phyloP scores from a whole-genome alignment of 2,113 vertebrate genomes.

The Gallinago media region DNA sequence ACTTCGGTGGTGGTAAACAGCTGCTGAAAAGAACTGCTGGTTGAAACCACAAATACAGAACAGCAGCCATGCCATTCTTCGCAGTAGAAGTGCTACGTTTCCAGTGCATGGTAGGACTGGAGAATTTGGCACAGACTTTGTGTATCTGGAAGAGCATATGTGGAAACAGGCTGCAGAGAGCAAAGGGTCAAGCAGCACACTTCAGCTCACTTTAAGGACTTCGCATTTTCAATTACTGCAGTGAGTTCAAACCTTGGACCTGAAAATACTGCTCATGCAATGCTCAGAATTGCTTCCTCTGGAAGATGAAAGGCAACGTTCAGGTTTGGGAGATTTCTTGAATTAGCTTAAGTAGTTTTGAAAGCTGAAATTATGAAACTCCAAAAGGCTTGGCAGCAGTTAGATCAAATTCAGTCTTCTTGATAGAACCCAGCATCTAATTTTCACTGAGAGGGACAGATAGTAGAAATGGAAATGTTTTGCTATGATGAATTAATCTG shows the following conservation, averaged over 20 bases:
- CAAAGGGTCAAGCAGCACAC: neutral
- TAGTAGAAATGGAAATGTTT: neutral
- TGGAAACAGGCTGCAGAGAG: neutral
- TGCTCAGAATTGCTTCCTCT: neutral
- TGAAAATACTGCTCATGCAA: neutral
- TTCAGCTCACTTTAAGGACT: neutral
- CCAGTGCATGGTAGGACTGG: neutral
- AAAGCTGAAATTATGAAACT: neutral
- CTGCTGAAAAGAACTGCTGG: neutral
- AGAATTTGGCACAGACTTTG: neutral
- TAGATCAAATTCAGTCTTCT: neutral
- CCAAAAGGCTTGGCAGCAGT: neutral
- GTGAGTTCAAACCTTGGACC: neutral
- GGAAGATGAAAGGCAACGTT: neutral
- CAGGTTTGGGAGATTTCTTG: neutral
- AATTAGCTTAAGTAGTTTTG: neutral
- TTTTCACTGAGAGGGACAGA: neutral
- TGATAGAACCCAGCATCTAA: neutral
- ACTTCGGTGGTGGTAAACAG: neutral
- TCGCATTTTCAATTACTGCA: neutral
- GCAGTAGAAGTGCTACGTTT: neutral
- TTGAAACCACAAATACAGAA: neutral
- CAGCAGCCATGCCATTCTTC: neutral
- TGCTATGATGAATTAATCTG: neutral
- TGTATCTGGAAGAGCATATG: neutral